Conservation (phyloP, 1,140 invertebrate genomes). For the Drosophila subpulchrella region DNA sequence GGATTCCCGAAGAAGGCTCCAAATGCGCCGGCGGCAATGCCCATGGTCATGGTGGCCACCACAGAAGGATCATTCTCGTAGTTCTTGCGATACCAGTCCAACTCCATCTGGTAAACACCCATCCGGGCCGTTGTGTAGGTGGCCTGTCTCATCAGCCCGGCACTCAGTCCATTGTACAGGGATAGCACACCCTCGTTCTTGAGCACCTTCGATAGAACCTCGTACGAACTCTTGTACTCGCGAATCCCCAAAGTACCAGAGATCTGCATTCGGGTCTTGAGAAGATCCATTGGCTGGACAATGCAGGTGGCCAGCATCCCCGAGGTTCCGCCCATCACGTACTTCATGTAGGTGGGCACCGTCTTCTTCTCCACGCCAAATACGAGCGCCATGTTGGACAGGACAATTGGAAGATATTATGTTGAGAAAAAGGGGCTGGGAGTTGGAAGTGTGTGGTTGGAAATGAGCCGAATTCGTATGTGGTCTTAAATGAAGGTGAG, state of each 20-base stretch:
- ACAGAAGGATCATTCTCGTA: conserved; percentile 22
- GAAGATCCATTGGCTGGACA: conserved; percentile 60
- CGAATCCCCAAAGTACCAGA: conserved; percentile 9
- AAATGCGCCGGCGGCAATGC: conserved; percentile 87
- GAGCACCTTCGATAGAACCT: conserved; percentile 42
- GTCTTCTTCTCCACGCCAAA: conserved; percentile 33
- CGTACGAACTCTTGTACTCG: conserved; percentile 51
- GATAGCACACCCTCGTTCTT: conserved; percentile 37
- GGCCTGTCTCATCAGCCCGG: conserved; percentile 88
- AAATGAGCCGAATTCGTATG: neutral
- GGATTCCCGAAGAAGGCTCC: conserved; percentile 92
- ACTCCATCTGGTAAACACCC: conserved; percentile 86
- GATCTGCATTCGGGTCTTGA: conserved; percentile 68
- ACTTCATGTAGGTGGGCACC: conserved; percentile 60
- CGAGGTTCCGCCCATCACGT: conserved; percentile 48
- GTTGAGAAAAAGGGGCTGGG: conserved; percentile 11
- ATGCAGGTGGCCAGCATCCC: conserved; percentile 52
- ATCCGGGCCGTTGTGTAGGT: conserved; percentile 90
- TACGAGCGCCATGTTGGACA: conserved; percentile 22
- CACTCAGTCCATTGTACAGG: conserved; percentile 58
- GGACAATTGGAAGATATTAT: neutral
- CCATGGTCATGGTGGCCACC: conserved; percentile 85
- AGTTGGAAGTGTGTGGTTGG: conserved; percentile 1
- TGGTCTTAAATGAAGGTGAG: neutral
- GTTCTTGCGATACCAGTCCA: conserved; percentile 45